Percentiles rank a stretch among this genome's conserved stretches.
Conservation (phyloP, 2,113 vertebrate genomes). For the Ptychochromis oligacanthus region DNA sequence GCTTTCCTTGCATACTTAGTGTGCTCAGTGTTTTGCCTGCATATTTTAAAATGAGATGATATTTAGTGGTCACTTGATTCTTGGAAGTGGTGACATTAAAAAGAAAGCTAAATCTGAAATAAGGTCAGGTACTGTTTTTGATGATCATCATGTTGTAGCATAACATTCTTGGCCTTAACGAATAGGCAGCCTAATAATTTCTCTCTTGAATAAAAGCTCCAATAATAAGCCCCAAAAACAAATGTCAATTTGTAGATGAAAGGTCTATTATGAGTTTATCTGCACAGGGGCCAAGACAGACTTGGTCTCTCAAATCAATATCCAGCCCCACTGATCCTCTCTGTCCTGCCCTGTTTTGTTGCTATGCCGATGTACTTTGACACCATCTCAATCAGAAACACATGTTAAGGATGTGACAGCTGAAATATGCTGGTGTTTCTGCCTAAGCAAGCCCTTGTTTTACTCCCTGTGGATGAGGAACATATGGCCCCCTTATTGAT, state of each 20-base stretch:
- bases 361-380: not conserved
- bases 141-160: not conserved
- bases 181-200: not conserved
- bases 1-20: not conserved
- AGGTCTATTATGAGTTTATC: too few species aligned
- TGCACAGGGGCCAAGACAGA: too few species aligned
- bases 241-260: too few species aligned
- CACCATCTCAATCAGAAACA: not conserved
- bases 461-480: not conserved
- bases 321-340: not conserved
- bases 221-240: too few species aligned
- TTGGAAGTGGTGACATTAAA: not conserved
- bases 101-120: not conserved
- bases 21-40: not conserved
- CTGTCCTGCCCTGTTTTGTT: not conserved
- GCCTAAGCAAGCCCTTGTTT: too few species aligned
- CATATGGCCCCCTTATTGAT: too few species aligned
- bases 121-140: not conserved
- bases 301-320: not conserved
- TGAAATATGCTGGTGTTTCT: not conserved
- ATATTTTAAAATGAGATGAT: not conserved
- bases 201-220: too few species aligned
- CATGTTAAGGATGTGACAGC: not conserved
- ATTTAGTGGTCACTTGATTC: not conserved
- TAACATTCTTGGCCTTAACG: not conserved